phyloP scores from a whole-genome alignment of 2,888 invertebrate species.

The Electrophaes corylata region DNA sequence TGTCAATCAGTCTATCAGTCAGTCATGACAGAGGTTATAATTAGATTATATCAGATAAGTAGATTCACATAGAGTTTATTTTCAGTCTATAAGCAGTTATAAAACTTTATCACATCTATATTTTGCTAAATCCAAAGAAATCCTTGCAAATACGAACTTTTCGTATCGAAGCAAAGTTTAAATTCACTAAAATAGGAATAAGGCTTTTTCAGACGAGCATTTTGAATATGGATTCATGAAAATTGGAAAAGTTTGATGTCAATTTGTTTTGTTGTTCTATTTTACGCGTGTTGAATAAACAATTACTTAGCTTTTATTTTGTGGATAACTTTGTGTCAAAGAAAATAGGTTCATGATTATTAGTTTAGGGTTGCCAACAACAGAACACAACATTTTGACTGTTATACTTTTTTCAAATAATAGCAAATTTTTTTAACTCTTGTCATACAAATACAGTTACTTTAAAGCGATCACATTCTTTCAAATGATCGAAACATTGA shows the following conservation, averaged over 20 bases:
- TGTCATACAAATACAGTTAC: too few species aligned
- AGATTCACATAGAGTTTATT: neutral
- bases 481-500: too few species aligned
- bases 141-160: neutral
- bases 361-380: neutral
- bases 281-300: slow-evolving; percentile 6
- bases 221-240: slow-evolving; percentile 1
- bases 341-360: neutral
- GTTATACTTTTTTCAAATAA: too few species aligned
- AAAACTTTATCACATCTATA: neutral
- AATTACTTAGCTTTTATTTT: neutral
- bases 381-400: too few species aligned
- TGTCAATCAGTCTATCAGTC: too few species aligned
- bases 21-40: too few species aligned
- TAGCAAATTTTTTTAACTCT: too few species aligned
- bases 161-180: neutral
- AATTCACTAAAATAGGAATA: slow-evolving; percentile 1
- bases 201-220: slow-evolving; percentile 2
- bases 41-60: neutral
- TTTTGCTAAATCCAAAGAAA: neutral
- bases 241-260: slow-evolving; percentile 16
- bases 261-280: slow-evolving; percentile 5
- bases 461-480: too few species aligned
- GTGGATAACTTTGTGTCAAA: neutral
- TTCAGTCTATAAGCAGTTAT: neutral